Conservation (phyloP, 2,797 vertebrate species). For the Clangula hyemalis region DNA sequence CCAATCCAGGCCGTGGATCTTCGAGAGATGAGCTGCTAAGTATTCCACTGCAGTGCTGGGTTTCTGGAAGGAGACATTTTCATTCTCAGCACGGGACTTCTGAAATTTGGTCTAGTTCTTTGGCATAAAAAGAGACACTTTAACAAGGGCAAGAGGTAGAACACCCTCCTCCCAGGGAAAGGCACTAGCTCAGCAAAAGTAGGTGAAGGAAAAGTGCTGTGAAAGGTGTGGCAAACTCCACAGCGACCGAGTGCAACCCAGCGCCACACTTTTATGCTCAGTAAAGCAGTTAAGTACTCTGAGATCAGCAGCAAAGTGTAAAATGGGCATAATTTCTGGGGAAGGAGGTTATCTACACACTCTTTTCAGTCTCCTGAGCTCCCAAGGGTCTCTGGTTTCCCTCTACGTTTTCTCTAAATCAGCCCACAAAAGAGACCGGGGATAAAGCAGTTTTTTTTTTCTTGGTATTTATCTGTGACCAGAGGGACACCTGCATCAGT, state of each 20-base stretch:
- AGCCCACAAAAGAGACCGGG: neutral
- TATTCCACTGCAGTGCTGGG: conserved; percentile 95
- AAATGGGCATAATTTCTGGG: neutral
- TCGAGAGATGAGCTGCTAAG: conserved; percentile 95
- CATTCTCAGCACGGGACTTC: neutral
- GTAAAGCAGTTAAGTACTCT: neutral
- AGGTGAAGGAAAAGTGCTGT: neutral
- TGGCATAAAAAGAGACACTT: neutral
- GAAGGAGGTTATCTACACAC: neutral
- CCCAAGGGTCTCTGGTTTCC: neutral
- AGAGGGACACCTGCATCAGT: neutral
- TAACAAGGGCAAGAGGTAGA: neutral
- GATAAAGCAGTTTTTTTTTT: neutral
- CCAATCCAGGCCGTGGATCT: conserved; percentile 98
- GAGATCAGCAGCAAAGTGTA: neutral
- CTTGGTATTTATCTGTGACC: neutral
- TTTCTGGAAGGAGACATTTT: conserved; percentile 82
- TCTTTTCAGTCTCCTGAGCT: neutral
- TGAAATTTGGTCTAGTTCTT: neutral
- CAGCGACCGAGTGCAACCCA: neutral
- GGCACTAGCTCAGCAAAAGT: neutral
- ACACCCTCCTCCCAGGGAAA: neutral
- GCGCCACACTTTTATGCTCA: neutral
- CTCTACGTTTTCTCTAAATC: neutral
- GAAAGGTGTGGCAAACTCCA: neutral